Conservation (phyloP, 2,888 invertebrate genomes). For the Lycaena phlaeas region DNA sequence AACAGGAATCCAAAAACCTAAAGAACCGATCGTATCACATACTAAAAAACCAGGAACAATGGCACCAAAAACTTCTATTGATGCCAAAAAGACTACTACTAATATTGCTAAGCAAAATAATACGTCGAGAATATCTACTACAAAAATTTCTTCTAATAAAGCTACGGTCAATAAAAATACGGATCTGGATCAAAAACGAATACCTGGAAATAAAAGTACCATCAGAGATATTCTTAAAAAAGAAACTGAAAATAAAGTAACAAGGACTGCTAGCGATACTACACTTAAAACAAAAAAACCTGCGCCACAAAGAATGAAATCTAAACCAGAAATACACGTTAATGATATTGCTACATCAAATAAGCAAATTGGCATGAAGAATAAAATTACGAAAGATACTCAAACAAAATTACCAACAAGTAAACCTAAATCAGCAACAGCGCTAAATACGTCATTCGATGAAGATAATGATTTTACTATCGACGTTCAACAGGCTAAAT, state of each 20-base stretch:
- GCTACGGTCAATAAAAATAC: slow-evolving; percentile 25
- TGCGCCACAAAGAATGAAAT: slow-evolving; percentile 55
- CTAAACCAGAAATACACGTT: slow-evolving; percentile 65
- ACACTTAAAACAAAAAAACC: slow-evolving; percentile 62
- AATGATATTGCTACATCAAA: slow-evolving; percentile 38
- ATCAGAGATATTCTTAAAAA: slow-evolving; percentile 49
- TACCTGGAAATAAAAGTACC: slow-evolving; percentile 42
- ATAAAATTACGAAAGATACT: slow-evolving; percentile 31
- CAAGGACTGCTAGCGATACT: slow-evolving; percentile 72
- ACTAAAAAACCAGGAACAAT: slow-evolving; percentile 40
- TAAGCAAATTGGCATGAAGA: slow-evolving; percentile 24
- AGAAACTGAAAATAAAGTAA: slow-evolving; percentile 55
- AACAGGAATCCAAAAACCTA: slow-evolving; percentile 38
- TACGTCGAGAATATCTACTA: slow-evolving; percentile 30
- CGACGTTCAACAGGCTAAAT: slow-evolving; percentile 80
- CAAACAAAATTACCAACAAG: slow-evolving; percentile 43
- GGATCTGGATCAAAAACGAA: slow-evolving; percentile 43
- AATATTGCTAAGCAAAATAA: slow-evolving; percentile 34
- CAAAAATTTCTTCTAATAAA: slow-evolving; percentile 32
- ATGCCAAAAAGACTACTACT: slow-evolving; percentile 38
- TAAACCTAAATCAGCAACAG: slow-evolving; percentile 64
- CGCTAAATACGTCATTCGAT: slow-evolving; percentile 62
- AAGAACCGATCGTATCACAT: slow-evolving; percentile 36
- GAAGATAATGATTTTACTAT: slow-evolving; percentile 75
- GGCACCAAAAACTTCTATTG: slow-evolving; percentile 34